phyloP scores from a whole-genome alignment of 2,113 vertebrate species.

The Anolis sagrei region DNA sequence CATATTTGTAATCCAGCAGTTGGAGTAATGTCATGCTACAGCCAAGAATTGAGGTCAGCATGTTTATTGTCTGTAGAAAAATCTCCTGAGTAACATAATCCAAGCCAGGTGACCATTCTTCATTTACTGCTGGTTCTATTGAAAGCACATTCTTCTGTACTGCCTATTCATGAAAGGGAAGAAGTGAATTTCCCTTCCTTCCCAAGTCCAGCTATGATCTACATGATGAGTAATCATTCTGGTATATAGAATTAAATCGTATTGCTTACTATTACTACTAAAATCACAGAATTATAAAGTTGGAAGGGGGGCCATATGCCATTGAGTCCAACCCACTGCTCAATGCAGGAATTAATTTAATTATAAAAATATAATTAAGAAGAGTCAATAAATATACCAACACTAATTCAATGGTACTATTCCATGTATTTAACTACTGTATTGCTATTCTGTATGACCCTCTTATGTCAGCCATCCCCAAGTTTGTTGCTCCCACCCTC shows the following conservation, averaged over 20 bases:
- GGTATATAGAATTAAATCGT: background rate
- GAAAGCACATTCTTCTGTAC: background rate
- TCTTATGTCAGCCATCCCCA: no score
- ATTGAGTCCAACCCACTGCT: no score
- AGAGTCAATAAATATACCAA: no score
- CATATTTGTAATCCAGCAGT: conserved; percentile 4
- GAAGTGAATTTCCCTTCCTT: background rate
- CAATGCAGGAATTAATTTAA: no score
- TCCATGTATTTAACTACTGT: no score
- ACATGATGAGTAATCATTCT: background rate
- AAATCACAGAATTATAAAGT: no score
- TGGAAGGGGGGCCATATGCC: no score
- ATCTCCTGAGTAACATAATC: conserved; percentile 22
- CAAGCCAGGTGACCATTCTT: conserved; percentile 13
- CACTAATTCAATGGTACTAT: no score
- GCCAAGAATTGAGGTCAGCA: conserved; percentile 24
- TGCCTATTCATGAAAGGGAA: background rate
- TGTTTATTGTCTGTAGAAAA: conserved; percentile 21
- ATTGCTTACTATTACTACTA: background rate
- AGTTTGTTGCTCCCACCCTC: no score
- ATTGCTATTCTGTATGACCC: no score
- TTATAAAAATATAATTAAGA: no score
- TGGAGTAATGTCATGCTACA: conserved; percentile 21
- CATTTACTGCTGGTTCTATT: background rate
- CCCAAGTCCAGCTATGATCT: background rate